Evolutionary conservation across 2,888 invertebrate species (phyloP), one percentile per base, ranked within the genome.

Genomic region (Pseudanteris insignis): DNA sequence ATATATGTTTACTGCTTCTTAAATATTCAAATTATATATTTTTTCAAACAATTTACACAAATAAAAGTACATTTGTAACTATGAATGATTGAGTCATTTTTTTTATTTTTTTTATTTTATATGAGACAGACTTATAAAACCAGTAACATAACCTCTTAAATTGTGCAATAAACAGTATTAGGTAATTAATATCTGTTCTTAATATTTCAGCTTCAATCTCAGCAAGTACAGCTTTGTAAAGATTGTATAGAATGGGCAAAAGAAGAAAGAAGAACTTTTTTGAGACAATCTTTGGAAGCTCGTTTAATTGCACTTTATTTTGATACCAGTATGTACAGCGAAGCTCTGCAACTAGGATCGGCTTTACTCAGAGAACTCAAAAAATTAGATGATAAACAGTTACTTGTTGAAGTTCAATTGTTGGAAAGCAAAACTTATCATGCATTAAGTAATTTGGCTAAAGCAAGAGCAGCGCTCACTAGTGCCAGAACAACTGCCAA

Each of bases 221-320:
- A 51, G 36, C 41, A 79, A 77, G 91, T 91, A 44, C 90, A 93
- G 81, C 83, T 94, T 62, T 94, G 94, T 81, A 92, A 92, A 83
- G 98, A 99, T 83, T 98, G 97, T 83, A 99, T 99, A 83, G 94
- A 96, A 83, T 99, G 99, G 99, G 96, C 99, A 18, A 96, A 96
- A 80, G 92, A 94, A 76, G 98, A 99, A 81, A 91, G 96, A 67
- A 88, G 99, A 68, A 97, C 96, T 11, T 99, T 98, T 81, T 83
- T 99, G 62, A 85, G 99, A 70, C 99, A 99, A 81, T 94, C 96
- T 0, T 81, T 99, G 69, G 96, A 99, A 81, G 93, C 97, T 9
- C 86, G 98, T 70, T 84, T 99, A 54, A 90, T 99, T 75, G 95
- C 96, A 1, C 85, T 99, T 28, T 97, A 95, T 81, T 95, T 90